These are phyloP conservation scores for Cercocebus atys DNA, from an alignment of 2,113 vertebrate species.

Conservation along the genomic window DNA sequence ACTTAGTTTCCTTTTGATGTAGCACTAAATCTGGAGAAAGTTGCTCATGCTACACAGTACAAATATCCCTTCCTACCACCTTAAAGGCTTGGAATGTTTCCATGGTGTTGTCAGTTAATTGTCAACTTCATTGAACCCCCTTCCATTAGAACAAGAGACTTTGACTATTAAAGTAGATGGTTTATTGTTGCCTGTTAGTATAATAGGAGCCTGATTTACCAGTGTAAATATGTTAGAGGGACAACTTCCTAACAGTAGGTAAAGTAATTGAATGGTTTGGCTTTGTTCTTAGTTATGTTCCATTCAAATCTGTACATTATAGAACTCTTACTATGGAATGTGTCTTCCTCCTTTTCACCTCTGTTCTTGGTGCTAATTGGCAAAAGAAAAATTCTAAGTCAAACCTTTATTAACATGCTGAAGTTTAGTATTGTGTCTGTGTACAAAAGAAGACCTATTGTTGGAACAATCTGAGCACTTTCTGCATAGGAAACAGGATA, in stretches of 20 bases:
- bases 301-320: slow-evolving; percentile 73
- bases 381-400: slow-evolving; percentile 82
- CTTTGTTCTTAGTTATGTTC: slow-evolving; percentile 77
- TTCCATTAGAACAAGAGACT: slow-evolving; percentile 75
- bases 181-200: slow-evolving; percentile 72
- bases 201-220: slow-evolving; percentile 81
- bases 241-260: slow-evolving; percentile 76
- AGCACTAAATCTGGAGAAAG: slow-evolving; percentile 81
- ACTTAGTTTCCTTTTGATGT: slow-evolving; percentile 76
- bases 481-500: slow-evolving; percentile 41
- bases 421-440: slow-evolving; percentile 73
- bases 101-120: slow-evolving; percentile 82
- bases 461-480: slow-evolving; percentile 65
- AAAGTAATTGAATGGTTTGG: slow-evolving; percentile 75
- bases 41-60: slow-evolving; percentile 75
- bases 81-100: slow-evolving; percentile 79
- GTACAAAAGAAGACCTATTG: slow-evolving; percentile 76
- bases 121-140: slow-evolving; percentile 79
- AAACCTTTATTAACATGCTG: slow-evolving; percentile 76
- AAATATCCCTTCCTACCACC: slow-evolving; percentile 76
- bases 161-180: slow-evolving; percentile 79
- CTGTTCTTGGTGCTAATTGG: slow-evolving; percentile 82
- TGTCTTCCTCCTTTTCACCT: slow-evolving; percentile 67
- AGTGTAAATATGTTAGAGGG: slow-evolving; percentile 73
- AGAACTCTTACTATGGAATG: slow-evolving; percentile 66